phyloP scores from a whole-genome alignment of 2,888 invertebrate species.

The Aphidoletes aphidimyza region DNA sequence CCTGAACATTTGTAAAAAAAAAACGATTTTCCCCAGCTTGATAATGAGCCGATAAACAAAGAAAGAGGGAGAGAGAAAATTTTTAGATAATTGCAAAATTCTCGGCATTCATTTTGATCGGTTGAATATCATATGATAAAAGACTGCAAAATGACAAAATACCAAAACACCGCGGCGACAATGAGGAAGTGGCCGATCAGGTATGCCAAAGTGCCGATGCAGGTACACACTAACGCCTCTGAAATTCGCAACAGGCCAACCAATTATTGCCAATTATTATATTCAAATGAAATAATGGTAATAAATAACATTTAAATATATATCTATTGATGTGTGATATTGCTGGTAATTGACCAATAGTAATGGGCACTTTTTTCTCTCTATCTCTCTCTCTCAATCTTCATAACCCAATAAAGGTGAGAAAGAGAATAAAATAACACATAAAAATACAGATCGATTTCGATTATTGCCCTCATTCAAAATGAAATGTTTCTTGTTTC shows the following conservation, averaged over 20 bases:
- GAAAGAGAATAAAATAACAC: background rate
- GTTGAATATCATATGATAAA: background rate
- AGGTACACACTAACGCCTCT: background rate
- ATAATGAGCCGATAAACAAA: background rate
- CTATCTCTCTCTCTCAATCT: too few relatives aligned
- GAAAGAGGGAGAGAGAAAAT: background rate
- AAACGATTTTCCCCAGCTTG: background rate
- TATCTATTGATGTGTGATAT: background rate
- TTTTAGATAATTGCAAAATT: background rate
- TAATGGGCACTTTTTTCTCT: background rate
- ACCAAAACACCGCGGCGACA: background rate
- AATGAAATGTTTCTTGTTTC: background rate
- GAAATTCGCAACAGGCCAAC: background rate
- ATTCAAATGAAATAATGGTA: background rate
- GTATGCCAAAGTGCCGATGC: too few relatives aligned
- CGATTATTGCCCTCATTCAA: conserved; percentile 17
- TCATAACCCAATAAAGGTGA: background rate
- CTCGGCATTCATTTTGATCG: too few relatives aligned
- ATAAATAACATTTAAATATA: background rate
- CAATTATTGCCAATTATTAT: background rate
- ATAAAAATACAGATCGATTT: background rate
- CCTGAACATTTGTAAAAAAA: too few relatives aligned
- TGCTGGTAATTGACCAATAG: background rate
- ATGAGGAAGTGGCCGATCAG: background rate
- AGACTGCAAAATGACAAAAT: too few relatives aligned